Base-by-base conservation (phyloP, 2,888 invertebrate genomes). In the Drosophila atripex region DNA sequence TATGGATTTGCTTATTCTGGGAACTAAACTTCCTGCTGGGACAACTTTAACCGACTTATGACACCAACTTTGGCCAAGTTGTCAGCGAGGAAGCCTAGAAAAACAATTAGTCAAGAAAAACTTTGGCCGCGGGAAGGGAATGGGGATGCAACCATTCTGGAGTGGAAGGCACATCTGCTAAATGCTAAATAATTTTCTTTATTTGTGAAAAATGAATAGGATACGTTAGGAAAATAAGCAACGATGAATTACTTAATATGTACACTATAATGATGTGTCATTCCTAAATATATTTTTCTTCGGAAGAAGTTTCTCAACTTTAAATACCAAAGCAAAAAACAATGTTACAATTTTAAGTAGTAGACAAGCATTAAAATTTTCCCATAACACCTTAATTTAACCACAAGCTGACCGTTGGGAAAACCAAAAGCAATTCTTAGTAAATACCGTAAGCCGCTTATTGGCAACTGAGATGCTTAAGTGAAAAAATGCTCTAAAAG, bases 21-120 rank as follows among this genome's bases (percentile, higher is more conserved):
- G 14, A 7, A 35, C 35, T 35, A n/a, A 7, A n/a, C 35, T 35
- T 35, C 35, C 35, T 6, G 35, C 7, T 35, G 35, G 7, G 35
- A 35, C 28, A 45, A 63, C 51, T 28, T 45, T 28, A 11, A 6
- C 16, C 28, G 53, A 41, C 53, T 58, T 53, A 30, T 58, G 57
- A 53, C 53, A 58, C 9, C 2, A 53, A 58, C 57, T 58, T 57
- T 54, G 9, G 54, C 23, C 14, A 63, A 63, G 45, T 51, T 63
- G 45, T 64, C 45, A 30, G 23, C 23, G 23, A 2, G 30, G 38
- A n/a, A 43, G 63, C 23, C 38, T 21, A 11, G 23, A 39, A 39
- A 64, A 53, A 39, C 53, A 64, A 64, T 64, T 64, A 64, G 46
- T 53, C 38, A 39, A 46, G 46, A 7, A 38, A 61, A 35, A 35